Evolutionary conservation across 1,140 invertebrate species (phyloP), one percentile per base, ranked within the genome.

Genomic region (Stegodyphus mimosarum): DNA sequence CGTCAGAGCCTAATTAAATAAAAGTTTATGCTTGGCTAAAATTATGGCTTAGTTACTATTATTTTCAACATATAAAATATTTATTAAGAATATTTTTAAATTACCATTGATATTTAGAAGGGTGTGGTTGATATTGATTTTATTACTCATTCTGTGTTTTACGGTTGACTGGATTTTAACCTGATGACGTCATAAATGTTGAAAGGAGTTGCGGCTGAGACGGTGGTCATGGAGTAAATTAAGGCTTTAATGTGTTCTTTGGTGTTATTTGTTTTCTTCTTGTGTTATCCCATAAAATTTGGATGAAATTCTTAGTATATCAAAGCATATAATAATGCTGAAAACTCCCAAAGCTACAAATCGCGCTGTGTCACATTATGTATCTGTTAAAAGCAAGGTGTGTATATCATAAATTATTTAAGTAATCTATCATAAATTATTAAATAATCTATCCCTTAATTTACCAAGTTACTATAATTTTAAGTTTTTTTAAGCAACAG

Each of bases 101-200:
- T 33, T 33, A 33, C 33, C 1, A 33, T 33, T 33, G 33, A 33
- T 33, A 33, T 33, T 33, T 33, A 33, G 33, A 1, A 33, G 33
- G 33, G 33, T 33, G 33, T 33, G 33, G 33, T 33, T 33, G 33
- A 33, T 33, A 33, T 33, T 33, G 33, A 33, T 33, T 33, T 33
- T 33, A 33, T 33, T 33, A 33, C 33, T 33, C 33, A 33, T 33
- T 33, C 33, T 33, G 33, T 3, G 33, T 13, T 51, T 83, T 53
- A 83, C 79, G 79, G 79, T 83, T 83, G 71, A 66, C 49, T 83
- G 18, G 74, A 50, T 83, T 49, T 83, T 83, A 83, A 83, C 79
- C 53, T 83, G 79, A 83, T 83, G 79, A 83, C 79, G 79, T 83
- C 79, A 83, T 83, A 15, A 51, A 49, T 73, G 63, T 74, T 83